A percentile compares a stretch with the other conserved stretches of the same genome.
These are phyloP conservation scores for Patagioenas fasciata DNA, from an alignment of 2,113 vertebrate species.

Conservation along the genomic window DNA sequence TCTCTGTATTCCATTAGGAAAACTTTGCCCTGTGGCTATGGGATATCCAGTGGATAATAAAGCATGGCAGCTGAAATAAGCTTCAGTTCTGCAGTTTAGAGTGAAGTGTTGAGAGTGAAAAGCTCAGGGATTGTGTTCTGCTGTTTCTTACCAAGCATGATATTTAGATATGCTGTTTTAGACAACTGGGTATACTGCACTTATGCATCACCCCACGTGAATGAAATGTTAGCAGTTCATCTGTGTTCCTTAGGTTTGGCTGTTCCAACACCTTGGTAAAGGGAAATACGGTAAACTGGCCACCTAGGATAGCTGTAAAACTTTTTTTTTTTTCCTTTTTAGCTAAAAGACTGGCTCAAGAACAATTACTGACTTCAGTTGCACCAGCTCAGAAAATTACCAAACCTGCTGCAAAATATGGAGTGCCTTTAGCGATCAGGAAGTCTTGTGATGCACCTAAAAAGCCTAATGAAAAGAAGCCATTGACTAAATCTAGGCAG, in stretches of 20 bases:
- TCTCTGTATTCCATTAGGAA: background rate
- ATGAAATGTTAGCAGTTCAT: background rate
- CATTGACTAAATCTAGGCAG: constrained; percentile 80
- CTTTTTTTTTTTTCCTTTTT: background rate
- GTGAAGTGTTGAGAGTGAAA: background rate
- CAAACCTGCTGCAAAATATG: constrained; percentile 95
- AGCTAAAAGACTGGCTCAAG: constrained; percentile 86
- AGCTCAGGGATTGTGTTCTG: background rate
- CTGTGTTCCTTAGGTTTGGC: background rate
- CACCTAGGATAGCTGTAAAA: background rate
- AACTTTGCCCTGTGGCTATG: background rate
- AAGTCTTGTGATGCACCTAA: constrained; percentile 80
- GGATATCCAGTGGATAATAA: background rate
- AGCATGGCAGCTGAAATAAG: background rate
- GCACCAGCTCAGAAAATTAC: constrained; percentile 90
- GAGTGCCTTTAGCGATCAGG: constrained; percentile 90
- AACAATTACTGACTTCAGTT: constrained; percentile 68
- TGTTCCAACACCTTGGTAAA: background rate
- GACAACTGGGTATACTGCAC: background rate
- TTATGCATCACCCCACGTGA: background rate
- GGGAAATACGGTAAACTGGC: background rate
- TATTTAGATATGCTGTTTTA: background rate
- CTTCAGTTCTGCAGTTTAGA: background rate
- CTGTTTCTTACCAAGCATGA: background rate
- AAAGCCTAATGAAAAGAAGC: constrained; percentile 83